Evolutionary conservation across 2,888 invertebrate species (phyloP), one percentile per base, ranked within the genome.

Genomic region (Trichogramma dendrolimi): DNA sequence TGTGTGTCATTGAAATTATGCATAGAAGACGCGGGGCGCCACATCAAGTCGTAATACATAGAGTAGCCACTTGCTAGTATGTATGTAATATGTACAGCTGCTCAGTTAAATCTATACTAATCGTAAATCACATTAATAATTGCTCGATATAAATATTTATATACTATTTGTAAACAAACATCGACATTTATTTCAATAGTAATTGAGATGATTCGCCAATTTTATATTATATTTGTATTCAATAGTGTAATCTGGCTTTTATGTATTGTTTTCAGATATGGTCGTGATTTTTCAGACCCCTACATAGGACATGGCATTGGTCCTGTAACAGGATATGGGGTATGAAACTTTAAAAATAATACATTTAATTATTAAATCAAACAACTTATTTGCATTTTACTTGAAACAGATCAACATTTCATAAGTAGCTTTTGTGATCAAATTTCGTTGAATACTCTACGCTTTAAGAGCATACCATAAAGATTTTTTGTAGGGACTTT

Each of bases 311-410:
- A 96, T 83, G 90, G 94, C 69, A 95, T 96, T 80, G 96, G 96
- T 78, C 96, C 96, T 72, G 92, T 96, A 75, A 91, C 96, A 71
- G 95, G 96, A 77, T 96, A 96, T 82, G 96, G 95, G 87, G 96
- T 96, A 86, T 88, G 87, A 69, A 59, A 61, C 54, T 62, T 14
- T 51, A 44, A 1, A 14, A 14, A 14, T 14, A 14, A 14, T 14
- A 43, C 52, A 48, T 47, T 51, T 7, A 55, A 47, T 48, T 46
- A 2, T 8, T 46, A 10, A 10, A 10, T n/a, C 8, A 10, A 46
- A n/a, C 8, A 46, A 46, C n/a, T 46, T 46, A 2, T 46, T 46
- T 46, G n/a, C 8, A 46, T 46, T 46, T 46, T n/a, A n/a, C n/a
- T 2, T 8, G 46, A n/a, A n/a, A 10, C 46, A 8, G n/a, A 1